Percentiles rank a stretch among this genome's conserved stretches.
phyloP scores from a whole-genome alignment of 1,140 invertebrate genomes.

The Drosophila funebris region DNA sequence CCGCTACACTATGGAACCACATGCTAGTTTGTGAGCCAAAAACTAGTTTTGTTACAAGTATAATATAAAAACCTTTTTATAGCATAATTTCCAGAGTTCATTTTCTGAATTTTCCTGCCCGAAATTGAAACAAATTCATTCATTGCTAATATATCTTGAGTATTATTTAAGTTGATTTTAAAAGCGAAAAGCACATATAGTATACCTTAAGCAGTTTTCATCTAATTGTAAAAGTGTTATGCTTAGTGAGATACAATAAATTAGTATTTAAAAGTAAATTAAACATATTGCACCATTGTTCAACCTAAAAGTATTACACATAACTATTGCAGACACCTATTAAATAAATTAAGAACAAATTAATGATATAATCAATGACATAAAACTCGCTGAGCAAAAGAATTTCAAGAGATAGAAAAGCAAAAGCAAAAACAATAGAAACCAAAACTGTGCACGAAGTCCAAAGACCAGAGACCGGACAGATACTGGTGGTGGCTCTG shows the following conservation, averaged over 20 bases:
- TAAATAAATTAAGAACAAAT: slow-evolving; percentile 67
- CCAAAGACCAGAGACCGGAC: slow-evolving; percentile 6
- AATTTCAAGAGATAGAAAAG: slow-evolving; percentile 55
- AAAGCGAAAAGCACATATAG: slow-evolving; percentile 60
- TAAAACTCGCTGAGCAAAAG: slow-evolving; percentile 58
- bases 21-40: neutral
- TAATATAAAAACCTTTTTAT: neutral
- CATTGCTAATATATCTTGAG: slow-evolving; percentile 7
- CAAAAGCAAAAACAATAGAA: slow-evolving; percentile 50
- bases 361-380: slow-evolving; percentile 41
- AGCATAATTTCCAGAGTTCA: slow-evolving; percentile 26
- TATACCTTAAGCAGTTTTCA: slow-evolving; percentile 38
- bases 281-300: slow-evolving; percentile 69
- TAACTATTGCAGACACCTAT: slow-evolving; percentile 48
- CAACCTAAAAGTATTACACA: slow-evolving; percentile 54
- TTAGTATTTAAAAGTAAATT: slow-evolving; percentile 52
- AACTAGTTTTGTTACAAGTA: slow-evolving; percentile 47
- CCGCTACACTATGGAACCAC: slow-evolving; percentile 85
- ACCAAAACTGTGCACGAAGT: slow-evolving; percentile 52
- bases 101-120: neutral
- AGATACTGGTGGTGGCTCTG: neutral
- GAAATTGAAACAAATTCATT: neutral
- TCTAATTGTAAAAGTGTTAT: slow-evolving; percentile 51
- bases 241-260: slow-evolving; percentile 56
- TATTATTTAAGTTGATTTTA: slow-evolving; percentile 68